Base-by-base conservation (phyloP, 1,140 invertebrate genomes). In the Linepithema humile region DNA sequence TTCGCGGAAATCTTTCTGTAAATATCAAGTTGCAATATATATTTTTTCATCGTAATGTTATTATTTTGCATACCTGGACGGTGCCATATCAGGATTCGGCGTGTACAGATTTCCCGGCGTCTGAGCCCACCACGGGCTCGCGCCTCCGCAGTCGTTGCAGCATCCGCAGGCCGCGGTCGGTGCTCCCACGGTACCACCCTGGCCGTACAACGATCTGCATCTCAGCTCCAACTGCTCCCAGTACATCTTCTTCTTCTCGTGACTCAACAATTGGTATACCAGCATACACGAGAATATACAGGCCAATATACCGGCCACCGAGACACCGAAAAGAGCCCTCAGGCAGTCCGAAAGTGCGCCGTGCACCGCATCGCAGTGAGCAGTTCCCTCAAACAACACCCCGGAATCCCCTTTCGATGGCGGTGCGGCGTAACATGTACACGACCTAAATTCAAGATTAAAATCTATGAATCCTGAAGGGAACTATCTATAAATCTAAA, bases 281-380 rank as follows among this genome's bases (percentile, higher is more conserved):
- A 98, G 95, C 97, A 98, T 98, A 91, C 97, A 98, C 38, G 97
- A 97, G 93, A 98, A 98, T 84, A 98, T 98, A 92, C 97, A 98
- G 20, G 98, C 97, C 1, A 98, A 94, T 57, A 98, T 98, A 5
- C 98, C 97, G 85, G 97, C 96, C 1, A 98, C 98, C 3, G 97
- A 98, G 17, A 98, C 95, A 1, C 97, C 98, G 94, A 98, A 98
- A 84, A 98, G 96, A 0, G 97, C 98, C 7, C 98, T 95, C 15
- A 98, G 94, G 90, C 98, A 98, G 83, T 97, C 97, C 93, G 98
- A 98, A 2, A 98, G 93, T 0, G 97, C 97, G 5, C 97, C 97
- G 93, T 98, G 97, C 0, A 98, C 97, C 0, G 98, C 97, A 53
- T 97, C 97, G 92, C 98, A 98, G 89, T 97, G 97, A 0, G 97